Base-by-base conservation (phyloP, 1,140 invertebrate species). In the Nasonia vitripennis region DNA sequence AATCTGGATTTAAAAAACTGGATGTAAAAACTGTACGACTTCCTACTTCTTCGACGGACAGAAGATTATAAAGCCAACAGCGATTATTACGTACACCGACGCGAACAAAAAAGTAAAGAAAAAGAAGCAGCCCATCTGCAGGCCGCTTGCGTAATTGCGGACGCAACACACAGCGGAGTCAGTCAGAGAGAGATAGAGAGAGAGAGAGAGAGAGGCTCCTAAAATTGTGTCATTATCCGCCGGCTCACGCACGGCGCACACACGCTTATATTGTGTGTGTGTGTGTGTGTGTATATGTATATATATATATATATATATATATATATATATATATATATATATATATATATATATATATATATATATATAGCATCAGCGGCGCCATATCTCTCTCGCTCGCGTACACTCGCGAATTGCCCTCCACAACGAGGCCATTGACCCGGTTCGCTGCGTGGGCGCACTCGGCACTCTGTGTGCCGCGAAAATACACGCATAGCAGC, bases 161-260 rank as follows among this genome's bases (percentile, higher is more conserved):
- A 51, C 48, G 68, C 81, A 51, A 55, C 37, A 55, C 51, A 20
- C 51, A 55, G 3, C 55, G 55, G 55, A 62, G 55, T 62, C 55
- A 62, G 55, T 62, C 55, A 62, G 55, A 20, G 14, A 62, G 55
- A 17, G 55, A 62, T 20, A 20, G 14, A 62, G 55, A 17, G 55
- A 62, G 55, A 62, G 55, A 27, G 27, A 27, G 27, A 27, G 27
- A 27, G 27, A 27, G 27, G 1, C 45, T 45, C 62, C 37, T 2
- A 41, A 84, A 80, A 80, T 80, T 85, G 75, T 84, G 83, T 85
- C 78, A 85, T 85, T 80, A 85, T 85, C 78, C 70, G 10, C n/a
- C 1, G 48, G 27, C 62, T 51, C 37, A 78, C 55, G 9, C 37
- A n/a, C 20, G 34, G 20, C 41, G 20, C 17, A n/a, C 55, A 20